Evolutionary conservation across 1,140 invertebrate species (phyloP), one percentile per base, ranked within the genome.

Genomic region (Pectinophora gossypiella): DNA sequence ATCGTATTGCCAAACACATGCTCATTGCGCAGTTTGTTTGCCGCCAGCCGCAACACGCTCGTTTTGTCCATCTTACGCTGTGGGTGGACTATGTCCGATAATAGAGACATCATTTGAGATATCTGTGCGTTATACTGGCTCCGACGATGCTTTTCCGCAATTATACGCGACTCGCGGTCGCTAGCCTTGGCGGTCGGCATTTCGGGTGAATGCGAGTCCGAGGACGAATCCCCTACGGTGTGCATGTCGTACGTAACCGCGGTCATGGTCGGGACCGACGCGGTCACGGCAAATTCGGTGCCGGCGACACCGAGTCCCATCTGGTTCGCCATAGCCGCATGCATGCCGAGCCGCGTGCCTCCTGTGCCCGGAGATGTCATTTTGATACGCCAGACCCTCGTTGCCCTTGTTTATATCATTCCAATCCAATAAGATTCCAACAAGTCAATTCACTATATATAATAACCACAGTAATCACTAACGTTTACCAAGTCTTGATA

Each of bases 111-210:
- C 72, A 98, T 90, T 76, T 95, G 93, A 19, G 90, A 90, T 59
- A 98, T 97, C 74, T 94, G 95, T 6, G 91, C 91, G 85, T 98
- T 98, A 54, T 98, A 91, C 74, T 96, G 96, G 76, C 97, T 96
- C 19, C 97, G 89, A 4, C 97, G 90, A 72, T 95, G 92, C 77
- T 98, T 98, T 71, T 98, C 97, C 5, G 95, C 95, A 68, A 92
- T 89, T 73, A 97, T 97, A 36, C 96, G 90, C 54, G 93, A 92
- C 67, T 94, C 91, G 32, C 95, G 90, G 56, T 94, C 94, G 52
- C 84, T 87, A 6, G 81, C 81, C 51, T 76, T 82, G 1, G 61
- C 57, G 10, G 64, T 48, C 1, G 72, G 64, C 59, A 81, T 55
- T 42, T 83, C 84, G 23, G 77, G 80, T 19, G 83, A 84, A 44